Base-by-base conservation (phyloP, 2,888 invertebrate species). In the Epinotia nisella region DNA sequence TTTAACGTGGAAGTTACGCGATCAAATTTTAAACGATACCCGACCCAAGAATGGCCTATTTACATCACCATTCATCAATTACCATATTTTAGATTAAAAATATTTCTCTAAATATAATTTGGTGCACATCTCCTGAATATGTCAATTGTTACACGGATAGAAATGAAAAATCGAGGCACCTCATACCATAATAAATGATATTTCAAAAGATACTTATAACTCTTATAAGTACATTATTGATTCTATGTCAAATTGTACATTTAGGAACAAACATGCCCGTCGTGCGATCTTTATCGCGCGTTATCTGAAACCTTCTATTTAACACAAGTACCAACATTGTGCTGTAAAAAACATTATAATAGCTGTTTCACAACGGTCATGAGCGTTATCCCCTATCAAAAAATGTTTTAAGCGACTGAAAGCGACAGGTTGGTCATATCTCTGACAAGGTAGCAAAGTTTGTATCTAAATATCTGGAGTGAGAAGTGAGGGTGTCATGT, bases 241-340 rank as follows among this genome's bases (percentile, higher is more conserved):
- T 15, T 55, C 59, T 17, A 41, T 41, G 53, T 60, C 41, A 60
- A 66, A 59, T 53, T 55, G 53, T 29, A 60, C 19, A 35, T 71
- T 66, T 45, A 17, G 62, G 60, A 55, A 56, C 60, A 67, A 53
- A 71, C 45, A 53, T 45, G 59, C 41, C 41, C 45, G 66, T 71
- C 53, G 67, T 60, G 66, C 53, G 71, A 71, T 71, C 29, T 53
- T 71, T 67, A 71, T 71, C 66, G 29, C 66, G n/a, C 19, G 41
- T 71, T 67, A 71, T 71, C 71, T 71, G 60, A 15, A 19, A 61
- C 59, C 71, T 71, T 55, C 66, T 61, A 71, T 71, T 71, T 71
- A 67, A 60, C 66, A 67, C 71, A 59, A 58, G 21, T 45, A 45
- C 60, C 53, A 71, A 59, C 58, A 70, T 39, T 67, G 41, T 67